phyloP scores from a whole-genome alignment of 2,113 vertebrate genomes.

The Neodon shergylaensis region DNA sequence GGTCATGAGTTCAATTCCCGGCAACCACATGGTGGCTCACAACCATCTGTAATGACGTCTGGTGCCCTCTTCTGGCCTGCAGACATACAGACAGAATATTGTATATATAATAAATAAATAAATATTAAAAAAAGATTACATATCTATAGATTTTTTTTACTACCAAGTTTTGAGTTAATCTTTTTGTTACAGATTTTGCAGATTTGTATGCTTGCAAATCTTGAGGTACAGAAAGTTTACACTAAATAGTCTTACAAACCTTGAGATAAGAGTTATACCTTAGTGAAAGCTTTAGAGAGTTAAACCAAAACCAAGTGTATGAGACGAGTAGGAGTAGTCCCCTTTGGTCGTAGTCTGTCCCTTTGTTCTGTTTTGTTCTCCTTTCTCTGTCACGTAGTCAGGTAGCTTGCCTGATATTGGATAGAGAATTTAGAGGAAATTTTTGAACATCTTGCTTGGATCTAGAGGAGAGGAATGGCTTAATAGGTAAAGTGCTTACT shows the following conservation, averaged over 20 bases:
- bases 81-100: no score
- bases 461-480: background rate
- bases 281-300: background rate
- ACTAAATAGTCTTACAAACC: background rate
- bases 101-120: no score
- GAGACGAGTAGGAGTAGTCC: background rate
- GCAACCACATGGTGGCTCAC: no score
- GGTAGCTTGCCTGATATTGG: background rate
- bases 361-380: background rate
- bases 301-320: background rate
- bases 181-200: background rate
- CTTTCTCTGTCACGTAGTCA: background rate
- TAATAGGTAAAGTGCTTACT: background rate
- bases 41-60: no score
- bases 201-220: background rate
- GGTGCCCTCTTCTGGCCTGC: no score
- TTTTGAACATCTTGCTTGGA: background rate
- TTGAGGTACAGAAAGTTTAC: background rate
- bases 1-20: no score
- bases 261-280: background rate
- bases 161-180: background rate
- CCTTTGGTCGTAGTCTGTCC: background rate
- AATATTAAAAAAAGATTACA: no score
- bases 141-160: background rate
- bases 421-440: background rate